Evolutionary conservation across 2,797 vertebrate species (phyloP).

Genomic region (Heterohyrax brucei): DNA sequence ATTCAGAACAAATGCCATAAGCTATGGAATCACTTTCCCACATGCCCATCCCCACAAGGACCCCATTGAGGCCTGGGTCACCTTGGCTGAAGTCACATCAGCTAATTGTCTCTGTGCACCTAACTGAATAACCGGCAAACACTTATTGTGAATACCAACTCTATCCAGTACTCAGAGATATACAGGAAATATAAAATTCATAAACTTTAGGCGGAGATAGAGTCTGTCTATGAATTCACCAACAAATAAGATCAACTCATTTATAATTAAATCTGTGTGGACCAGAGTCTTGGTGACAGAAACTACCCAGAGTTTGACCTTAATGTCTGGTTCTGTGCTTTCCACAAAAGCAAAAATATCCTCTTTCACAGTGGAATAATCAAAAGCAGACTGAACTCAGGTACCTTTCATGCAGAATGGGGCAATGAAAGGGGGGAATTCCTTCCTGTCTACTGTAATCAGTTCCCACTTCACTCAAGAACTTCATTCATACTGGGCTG

Average conservation of each 20-base stretch:
- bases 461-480: neutral
- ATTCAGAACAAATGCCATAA: neutral
- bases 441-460: neutral
- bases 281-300: neutral
- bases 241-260: neutral
- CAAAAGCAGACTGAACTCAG: neutral
- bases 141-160: neutral
- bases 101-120: neutral
- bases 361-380: neutral
- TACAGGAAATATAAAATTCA: neutral
- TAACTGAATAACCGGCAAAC: neutral
- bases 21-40: neutral
- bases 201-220: neutral
- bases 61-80: neutral
- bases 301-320: neutral
- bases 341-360: neutral
- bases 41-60: neutral
- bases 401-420: neutral
- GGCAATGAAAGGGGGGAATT: neutral
- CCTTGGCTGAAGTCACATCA: neutral
- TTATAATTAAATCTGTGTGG: neutral
- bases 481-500: neutral
- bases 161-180: neutral
- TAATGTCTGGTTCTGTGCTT: neutral
- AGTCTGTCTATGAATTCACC: neutral